Base-by-base conservation (phyloP, 2,888 invertebrate genomes). In the Notodonta ziczac region DNA sequence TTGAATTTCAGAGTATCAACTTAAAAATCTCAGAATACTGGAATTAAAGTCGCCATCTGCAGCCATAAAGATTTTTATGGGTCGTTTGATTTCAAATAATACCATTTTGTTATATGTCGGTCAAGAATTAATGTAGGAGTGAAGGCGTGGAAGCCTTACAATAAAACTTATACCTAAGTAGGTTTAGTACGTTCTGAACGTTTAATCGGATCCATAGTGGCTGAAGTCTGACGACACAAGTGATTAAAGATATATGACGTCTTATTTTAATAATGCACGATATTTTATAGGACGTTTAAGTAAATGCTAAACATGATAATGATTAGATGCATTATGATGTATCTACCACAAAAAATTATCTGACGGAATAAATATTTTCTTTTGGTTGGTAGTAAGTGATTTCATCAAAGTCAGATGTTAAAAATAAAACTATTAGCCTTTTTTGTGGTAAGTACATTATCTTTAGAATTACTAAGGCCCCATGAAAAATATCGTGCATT, bases 61-160 rank as follows among this genome's bases (percentile, higher is more conserved):
- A 42, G 2, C 7, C 6, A 35, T 35, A 3, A 35, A 7, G 5
- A 35, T 5, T 42, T 42, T 9, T 42, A 42, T 42, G 46, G n/a
- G 46, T 46, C 46, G 46, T 46, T 5, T n/a, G 46, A 4, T 4
- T n/a, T n/a, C 0, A 46, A 42, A 42, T 9, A 42, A 42, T 1
- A 42, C 42, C 5, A 12, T 42, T 42, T 46, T 4, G 10, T 46
- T 14, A 39, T 4, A 53, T 13, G 70, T 66, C 70, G 62, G 60
- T 62, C 62, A 76, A 75, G 65, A 73, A 73, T 73, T 67, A 61
- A 69, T 69, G 76, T 76, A 72, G 70, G 72, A 72, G 80, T 72
- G 76, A 74, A 85, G 80, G 78, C 72, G 73, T 78, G 65, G 88
- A 89, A 86, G 81, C 86, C 87, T 73, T 84, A 86, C 58, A 78